Base-by-base conservation (phyloP, 23 tunicate species). In the Phallusia fumigata region DNA sequence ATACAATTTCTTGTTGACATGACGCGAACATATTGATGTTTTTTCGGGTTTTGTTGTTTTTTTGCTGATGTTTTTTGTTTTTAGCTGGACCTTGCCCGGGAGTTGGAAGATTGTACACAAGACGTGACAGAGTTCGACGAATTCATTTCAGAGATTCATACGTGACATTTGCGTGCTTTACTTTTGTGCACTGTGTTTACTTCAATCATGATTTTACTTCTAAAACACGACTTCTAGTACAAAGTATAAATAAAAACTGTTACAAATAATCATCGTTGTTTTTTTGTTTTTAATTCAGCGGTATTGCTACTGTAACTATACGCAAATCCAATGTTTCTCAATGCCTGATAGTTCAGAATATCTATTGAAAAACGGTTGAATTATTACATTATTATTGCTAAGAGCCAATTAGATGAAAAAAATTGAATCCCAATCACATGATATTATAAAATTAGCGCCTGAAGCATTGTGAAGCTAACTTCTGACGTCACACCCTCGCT, bases 101-200 rank as follows among this genome's bases (percentile, higher is more conserved):
- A 87, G 36, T 50, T 92, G 51, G 97, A 92, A 80, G 97, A 87
- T 83, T 92, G 81, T 80, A 65, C 84, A 50, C 74, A 80, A 32
- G 87, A 87, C 72, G 81, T 81, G 31, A 65, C 32, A 28, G 91
- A 87, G 30, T 92, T 92, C 64, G 97, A 92, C 76, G 64, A 51
- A n/a, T 92, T 92, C 78, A 58, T 86, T 26, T 30, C 53, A 18
- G 83, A 88, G 52, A 22, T 88, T 1, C 73, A 75, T 49, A 79
- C 90, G 18, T 84, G 36, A 77, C 49, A 75, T 75, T 75, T 12
- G 40, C 36, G 69, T 58, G 69, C 28, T 58, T 15, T 58, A 13
- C 69, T 40, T 10, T 10, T 40, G 47, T 40, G 10, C 47, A 40
- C 47, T 40, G 47, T 40, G 47, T 10, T 10, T 13, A 8, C 28